phyloP scores from a whole-genome alignment of 2,113 vertebrate species.

The Barnardius zonarius region DNA sequence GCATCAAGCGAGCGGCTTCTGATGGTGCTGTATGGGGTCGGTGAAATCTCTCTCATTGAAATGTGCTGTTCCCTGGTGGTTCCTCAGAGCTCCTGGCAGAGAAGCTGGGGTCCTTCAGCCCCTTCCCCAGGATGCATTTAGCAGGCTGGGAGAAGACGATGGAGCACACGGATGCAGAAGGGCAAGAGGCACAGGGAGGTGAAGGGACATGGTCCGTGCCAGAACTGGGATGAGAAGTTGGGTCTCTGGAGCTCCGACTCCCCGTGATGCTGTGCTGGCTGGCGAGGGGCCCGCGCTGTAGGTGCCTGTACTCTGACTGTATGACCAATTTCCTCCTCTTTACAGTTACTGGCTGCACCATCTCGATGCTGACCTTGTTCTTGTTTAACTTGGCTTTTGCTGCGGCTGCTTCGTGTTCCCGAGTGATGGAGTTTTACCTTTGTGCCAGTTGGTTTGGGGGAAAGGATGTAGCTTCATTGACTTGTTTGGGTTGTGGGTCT shows the following conservation, averaged over 20 bases:
- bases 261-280: not conserved
- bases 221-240: not conserved
- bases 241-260: not conserved
- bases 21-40: accelerated
- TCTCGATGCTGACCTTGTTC: not conserved
- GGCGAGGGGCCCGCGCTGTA: not conserved
- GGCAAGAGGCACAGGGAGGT: not conserved
- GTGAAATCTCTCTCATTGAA: accelerated
- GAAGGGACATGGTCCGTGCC: accelerated
- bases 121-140: not conserved
- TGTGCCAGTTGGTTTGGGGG: not conserved
- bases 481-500: not conserved
- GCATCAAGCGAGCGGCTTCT: not conserved
- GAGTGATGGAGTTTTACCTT: not conserved
- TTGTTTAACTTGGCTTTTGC: slow-evolving; percentile 32
- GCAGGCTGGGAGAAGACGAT: accelerated
- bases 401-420: not conserved
- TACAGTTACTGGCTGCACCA: not conserved
- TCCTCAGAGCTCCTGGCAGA: not conserved
- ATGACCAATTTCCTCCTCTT: not conserved
- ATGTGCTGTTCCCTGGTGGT: too few relatives aligned
- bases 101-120: not conserved
- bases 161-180: not conserved
- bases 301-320: not conserved
- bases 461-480: not conserved